Base-by-base conservation (phyloP, 2,888 invertebrate genomes). In the Hyalella azteca region DNA sequence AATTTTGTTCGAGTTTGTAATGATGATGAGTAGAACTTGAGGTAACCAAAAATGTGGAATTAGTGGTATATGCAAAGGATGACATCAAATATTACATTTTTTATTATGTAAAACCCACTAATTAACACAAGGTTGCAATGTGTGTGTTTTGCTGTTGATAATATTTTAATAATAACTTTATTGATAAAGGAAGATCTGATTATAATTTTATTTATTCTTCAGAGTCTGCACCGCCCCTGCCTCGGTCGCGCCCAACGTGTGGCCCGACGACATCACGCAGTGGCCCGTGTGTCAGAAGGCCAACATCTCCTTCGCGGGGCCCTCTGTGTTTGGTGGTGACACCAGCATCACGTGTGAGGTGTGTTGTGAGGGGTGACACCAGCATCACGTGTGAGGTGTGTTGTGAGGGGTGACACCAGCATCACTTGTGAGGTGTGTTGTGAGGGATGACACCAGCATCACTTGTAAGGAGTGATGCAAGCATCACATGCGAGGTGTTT, bases 221-320 rank as follows among this genome's bases (percentile, higher is more conserved):
- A 93, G 94, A 87, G 97, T 94, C 88, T 98, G 97, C 88, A 95
- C 95, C 89, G 95, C 96, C 2, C 97, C 97, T 13, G 94, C 95
- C 15, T 97, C 97, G 49, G 93, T 95, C 87, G 94, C 94, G 60
- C 96, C 96, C 0, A 97, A 95, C 88, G 95, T 95, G 87, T 98
- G 98, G 98, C 95, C 96, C 0, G 96, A 97, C 86, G 97, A 98
- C 88, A 97, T 98, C 86, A 97, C 97, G 36, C 94, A 96, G 88
- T 98, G 98, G 98, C 98, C 98, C 79, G 97, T 95, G 85, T 96
- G 95, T 86, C 91, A 95, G 88, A 45, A 78, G 3, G 41, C 80
- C 32, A 66, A 77, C 73, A 76, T 59, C 54, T 50, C 54, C 40
- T 39, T 59, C 19, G 19, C 11, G 2, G 49, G 32, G n/a, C 4